Percentiles rank a stretch among this genome's conserved stretches.
Conservation (phyloP, 2,888 invertebrate genomes). For the Mylabris sibirica region DNA sequence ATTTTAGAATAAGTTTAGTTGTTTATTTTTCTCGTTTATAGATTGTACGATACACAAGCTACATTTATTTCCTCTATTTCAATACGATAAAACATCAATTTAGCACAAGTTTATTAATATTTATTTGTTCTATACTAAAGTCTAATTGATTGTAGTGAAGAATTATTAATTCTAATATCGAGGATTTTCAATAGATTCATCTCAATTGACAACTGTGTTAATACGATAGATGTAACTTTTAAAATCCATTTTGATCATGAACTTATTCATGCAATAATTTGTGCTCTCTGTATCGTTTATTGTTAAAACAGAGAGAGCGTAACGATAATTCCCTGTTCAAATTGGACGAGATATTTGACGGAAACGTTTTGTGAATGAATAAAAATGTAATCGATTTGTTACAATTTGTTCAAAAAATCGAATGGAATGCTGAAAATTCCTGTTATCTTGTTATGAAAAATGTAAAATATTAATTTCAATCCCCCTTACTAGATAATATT, state of each 20-base stretch:
- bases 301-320: conserved; percentile 8
- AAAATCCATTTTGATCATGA: conserved; percentile 10
- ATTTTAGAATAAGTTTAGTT: neutral
- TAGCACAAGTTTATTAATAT: conserved; percentile 11
- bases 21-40: neutral
- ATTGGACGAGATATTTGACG: conserved; percentile 12
- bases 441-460: neutral
- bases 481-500: neutral
- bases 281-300: neutral
- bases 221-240: neutral
- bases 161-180: neutral
- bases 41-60: neutral
- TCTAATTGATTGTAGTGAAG: conserved; percentile 3
- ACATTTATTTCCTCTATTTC: neutral
- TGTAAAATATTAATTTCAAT: conserved; percentile 4
- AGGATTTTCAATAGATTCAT: no score
- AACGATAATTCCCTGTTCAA: conserved; percentile 9
- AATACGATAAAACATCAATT: neutral
- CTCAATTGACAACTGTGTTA: conserved; percentile 3
- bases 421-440: neutral
- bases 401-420: neutral
- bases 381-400: neutral
- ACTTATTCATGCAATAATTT: conserved; percentile 16
- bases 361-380: conserved; percentile 1
- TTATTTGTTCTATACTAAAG: conserved; percentile 5